Conservation (phyloP, 2,888 invertebrate genomes). For the Rhamphomyia laevipes region DNA sequence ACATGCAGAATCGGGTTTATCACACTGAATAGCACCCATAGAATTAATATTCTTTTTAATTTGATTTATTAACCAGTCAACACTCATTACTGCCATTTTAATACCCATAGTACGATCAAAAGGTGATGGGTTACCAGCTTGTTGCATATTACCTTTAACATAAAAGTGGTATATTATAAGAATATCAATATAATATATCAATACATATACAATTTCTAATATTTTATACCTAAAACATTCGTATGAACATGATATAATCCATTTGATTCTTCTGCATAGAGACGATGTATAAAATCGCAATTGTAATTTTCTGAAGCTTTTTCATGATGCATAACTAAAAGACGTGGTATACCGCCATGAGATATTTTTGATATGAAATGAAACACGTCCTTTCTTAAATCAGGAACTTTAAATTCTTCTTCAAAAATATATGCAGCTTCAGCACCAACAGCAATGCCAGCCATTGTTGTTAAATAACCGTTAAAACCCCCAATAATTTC, state of each 20-base stretch:
- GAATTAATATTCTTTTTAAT: slow-evolving; percentile 39
- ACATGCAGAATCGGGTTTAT: slow-evolving; percentile 53
- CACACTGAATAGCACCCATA: slow-evolving; percentile 45
- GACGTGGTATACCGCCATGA: slow-evolving; percentile 79
- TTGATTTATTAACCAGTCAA: slow-evolving; percentile 67
- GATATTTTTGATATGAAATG: slow-evolving; percentile 93
- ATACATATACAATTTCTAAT: too few relatives aligned
- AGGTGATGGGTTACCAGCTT: slow-evolving; percentile 88
- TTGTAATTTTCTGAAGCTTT: slow-evolving; percentile 85
- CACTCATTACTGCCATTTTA: slow-evolving; percentile 85
- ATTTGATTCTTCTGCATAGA: slow-evolving; percentile 89
- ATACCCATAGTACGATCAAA: slow-evolving; percentile 95
- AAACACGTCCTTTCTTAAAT: slow-evolving; percentile 72
- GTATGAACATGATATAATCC: slow-evolving; percentile 81
- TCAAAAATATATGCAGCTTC: slow-evolving; percentile 96
- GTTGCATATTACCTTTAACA: slow-evolving; percentile 72
- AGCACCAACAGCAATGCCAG: slow-evolving; percentile 87
- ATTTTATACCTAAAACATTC: slow-evolving; percentile 58
- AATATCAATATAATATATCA: background rate
- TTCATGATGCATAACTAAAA: slow-evolving; percentile 82
- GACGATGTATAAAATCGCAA: slow-evolving; percentile 82
- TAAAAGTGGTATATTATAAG: background rate
- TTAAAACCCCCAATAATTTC: slow-evolving; percentile 97
- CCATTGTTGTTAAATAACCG: slow-evolving; percentile 86
- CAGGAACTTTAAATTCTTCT: slow-evolving; percentile 74